phyloP scores from a whole-genome alignment of 2,797 vertebrate genomes.

The Acropternis orthonyx region DNA sequence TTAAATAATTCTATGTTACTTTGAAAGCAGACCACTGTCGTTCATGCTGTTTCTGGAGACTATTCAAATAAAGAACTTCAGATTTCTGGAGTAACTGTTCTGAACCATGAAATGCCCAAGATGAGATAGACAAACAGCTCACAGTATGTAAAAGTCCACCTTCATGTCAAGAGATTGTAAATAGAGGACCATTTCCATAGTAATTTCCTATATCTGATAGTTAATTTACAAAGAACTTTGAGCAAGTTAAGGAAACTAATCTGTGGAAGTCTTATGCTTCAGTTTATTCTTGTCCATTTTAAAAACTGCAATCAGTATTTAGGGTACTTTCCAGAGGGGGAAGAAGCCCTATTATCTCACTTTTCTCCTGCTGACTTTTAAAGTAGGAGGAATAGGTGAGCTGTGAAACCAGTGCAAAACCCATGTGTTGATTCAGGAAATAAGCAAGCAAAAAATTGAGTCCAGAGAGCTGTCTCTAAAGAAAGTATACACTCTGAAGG shows the following conservation, averaged over 20 bases:
- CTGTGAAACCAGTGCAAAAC: neutral
- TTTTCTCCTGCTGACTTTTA: neutral
- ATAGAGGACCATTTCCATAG: neutral
- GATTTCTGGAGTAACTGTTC: neutral
- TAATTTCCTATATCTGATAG: neutral
- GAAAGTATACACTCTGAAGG: neutral
- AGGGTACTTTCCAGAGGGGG: neutral
- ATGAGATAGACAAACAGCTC: neutral
- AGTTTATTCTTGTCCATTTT: neutral
- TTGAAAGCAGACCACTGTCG: neutral
- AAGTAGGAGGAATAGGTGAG: neutral
- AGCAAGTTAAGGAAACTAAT: neutral
- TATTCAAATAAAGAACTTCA: neutral
- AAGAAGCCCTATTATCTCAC: neutral
- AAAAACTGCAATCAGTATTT: neutral
- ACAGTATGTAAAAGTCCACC: neutral
- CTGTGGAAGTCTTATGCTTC: neutral
- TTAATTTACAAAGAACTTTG: neutral
- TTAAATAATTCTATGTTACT: neutral
- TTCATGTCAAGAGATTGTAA: neutral
- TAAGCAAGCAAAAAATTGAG: neutral
- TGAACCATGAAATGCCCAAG: neutral
- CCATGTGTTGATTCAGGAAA: neutral
- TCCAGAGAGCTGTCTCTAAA: neutral
- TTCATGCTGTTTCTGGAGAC: neutral